These are phyloP conservation scores for Gerris lacustris DNA, from an alignment of 2,888 invertebrate species.

Conservation along the genomic window DNA sequence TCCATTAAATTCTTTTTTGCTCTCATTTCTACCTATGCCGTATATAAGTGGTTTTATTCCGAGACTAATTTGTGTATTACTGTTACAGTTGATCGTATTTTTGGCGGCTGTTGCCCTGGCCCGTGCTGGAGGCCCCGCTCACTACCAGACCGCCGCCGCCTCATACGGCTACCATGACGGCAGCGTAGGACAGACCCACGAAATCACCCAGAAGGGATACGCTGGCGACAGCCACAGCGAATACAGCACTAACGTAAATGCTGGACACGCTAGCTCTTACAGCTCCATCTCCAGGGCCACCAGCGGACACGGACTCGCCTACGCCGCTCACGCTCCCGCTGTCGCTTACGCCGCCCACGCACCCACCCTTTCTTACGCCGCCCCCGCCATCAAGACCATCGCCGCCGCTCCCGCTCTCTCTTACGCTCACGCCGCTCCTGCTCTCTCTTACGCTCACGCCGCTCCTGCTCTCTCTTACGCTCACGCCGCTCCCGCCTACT, in stretches of 20 bases:
- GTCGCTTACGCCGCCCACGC: constrained; percentile 12
- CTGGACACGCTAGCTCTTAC: constrained; percentile 20
- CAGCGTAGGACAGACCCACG: constrained; percentile 35
- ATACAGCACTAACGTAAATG: constrained; percentile 35
- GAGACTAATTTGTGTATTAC: not conserved
- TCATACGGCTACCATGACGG: constrained; percentile 39
- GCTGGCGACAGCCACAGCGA: constrained; percentile 35
- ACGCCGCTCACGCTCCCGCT: constrained; percentile 20
- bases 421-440: constrained; percentile 16
- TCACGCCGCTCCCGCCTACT: constrained; percentile 36
- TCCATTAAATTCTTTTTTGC: too few relatives aligned
- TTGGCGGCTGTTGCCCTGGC: constrained; percentile 25
- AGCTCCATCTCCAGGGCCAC: constrained; percentile 22
- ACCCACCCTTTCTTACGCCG: constrained; percentile 15
- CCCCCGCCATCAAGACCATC: constrained; percentile 8
- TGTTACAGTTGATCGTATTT: constrained; percentile 23
- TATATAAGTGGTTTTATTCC: too few relatives aligned
- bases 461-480: constrained; percentile 18
- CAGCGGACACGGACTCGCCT: constrained; percentile 20
- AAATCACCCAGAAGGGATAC: constrained; percentile 38
- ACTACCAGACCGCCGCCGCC: constrained; percentile 31
- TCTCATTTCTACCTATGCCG: too few relatives aligned
- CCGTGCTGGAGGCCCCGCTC: constrained; percentile 27
- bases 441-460: constrained; percentile 13
- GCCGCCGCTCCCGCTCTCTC: constrained; percentile 21